Evolutionary conservation across 2,113 vertebrate species (phyloP).

Genomic region (Noctilio leporinus): DNA sequence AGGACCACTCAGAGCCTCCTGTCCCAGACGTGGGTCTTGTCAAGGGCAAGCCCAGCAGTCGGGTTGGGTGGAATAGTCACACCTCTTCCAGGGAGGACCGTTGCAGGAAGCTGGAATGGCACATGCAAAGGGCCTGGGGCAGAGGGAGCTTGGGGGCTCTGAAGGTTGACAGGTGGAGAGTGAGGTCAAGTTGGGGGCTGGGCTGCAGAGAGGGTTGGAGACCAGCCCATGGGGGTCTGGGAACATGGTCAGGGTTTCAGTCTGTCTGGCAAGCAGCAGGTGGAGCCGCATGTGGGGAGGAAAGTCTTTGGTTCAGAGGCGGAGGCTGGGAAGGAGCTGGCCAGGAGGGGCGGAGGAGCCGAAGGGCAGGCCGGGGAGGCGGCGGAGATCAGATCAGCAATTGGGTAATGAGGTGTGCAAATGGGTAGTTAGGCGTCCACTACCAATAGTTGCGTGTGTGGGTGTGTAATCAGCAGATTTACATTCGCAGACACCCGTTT

Average conservation of each 20-base stretch:
- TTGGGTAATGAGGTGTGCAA: constrained; percentile 49
- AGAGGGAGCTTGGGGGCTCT: not conserved
- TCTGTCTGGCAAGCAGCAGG: not conserved
- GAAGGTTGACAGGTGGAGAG: not conserved
- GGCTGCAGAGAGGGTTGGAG: not conserved
- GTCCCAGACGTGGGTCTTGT: not conserved
- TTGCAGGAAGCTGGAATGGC: not conserved
- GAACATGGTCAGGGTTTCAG: not conserved
- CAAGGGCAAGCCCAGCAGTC: not conserved
- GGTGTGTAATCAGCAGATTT: constrained; percentile 49
- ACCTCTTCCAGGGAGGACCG: not conserved
- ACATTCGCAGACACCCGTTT: constrained; percentile 17
- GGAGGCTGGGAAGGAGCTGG: not conserved
- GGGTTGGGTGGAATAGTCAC: not conserved
- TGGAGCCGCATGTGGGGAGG: rapidly evolving
- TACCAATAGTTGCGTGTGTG: not conserved
- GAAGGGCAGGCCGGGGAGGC: rapidly evolving
- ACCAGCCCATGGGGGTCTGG: rapidly evolving
- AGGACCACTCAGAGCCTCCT: not conserved
- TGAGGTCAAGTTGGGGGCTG: not conserved
- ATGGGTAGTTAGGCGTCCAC: constrained; percentile 28
- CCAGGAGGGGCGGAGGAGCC: rapidly evolving
- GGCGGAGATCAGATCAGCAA: no score
- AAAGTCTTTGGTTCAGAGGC: not conserved
- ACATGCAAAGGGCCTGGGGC: not conserved